Evolutionary conservation across 2,113 vertebrate genomes (phyloP).

Genomic region (Cepphus grylle): DNA sequence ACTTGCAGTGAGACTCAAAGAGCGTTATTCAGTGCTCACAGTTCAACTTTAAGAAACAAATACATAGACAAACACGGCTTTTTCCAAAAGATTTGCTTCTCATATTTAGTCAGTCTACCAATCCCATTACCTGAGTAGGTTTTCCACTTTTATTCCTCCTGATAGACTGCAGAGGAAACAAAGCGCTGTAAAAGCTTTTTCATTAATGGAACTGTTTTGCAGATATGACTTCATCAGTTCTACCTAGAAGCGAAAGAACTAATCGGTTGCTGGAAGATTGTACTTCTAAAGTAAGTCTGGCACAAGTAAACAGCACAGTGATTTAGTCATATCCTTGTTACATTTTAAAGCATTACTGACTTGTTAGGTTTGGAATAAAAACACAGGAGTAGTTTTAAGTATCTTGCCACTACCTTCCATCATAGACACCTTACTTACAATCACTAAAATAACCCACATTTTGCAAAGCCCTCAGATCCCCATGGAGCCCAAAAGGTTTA

Average conservation of each 20-base stretch:
- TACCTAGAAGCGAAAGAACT: neutral
- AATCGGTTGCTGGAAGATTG: neutral
- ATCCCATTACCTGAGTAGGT: neutral
- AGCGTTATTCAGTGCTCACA: neutral
- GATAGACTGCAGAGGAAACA: neutral
- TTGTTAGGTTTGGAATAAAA: neutral
- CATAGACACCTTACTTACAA: neutral
- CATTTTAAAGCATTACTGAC: neutral
- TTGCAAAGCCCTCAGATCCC: neutral
- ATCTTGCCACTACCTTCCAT: neutral
- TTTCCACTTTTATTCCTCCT: neutral
- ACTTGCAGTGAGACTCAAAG: neutral
- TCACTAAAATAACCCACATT: neutral
- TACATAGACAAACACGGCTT: neutral
- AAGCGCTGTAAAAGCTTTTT: neutral
- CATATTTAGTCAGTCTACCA: neutral
- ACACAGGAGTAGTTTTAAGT: neutral
- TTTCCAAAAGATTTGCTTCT: neutral
- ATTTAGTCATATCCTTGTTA: neutral
- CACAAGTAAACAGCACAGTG: neutral
- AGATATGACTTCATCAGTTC: neutral
- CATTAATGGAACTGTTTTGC: neutral
- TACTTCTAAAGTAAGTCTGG: neutral
- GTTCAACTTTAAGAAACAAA: neutral
- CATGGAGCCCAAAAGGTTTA: neutral